These are phyloP conservation scores for Megaceryle maxima DNA, from an alignment of 2,113 vertebrate genomes.

Conservation along the genomic window DNA sequence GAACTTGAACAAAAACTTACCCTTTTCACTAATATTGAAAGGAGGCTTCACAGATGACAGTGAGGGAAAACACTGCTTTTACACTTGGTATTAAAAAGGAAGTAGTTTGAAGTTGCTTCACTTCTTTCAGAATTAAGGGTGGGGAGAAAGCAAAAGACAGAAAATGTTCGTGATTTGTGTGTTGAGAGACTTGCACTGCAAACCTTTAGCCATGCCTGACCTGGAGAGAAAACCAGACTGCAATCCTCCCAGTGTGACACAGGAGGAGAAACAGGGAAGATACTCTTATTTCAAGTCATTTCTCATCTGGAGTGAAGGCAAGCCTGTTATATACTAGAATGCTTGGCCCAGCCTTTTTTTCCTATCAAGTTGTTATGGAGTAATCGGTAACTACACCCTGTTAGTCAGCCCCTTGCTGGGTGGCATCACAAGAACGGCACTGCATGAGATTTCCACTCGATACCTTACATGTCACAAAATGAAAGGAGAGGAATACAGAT, in stretches of 20 bases:
- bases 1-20: neutral
- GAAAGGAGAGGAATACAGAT: neutral
- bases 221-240: neutral
- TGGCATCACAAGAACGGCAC: neutral
- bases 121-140: neutral
- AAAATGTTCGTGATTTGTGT: neutral
- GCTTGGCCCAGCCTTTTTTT: neutral
- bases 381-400: neutral
- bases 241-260: neutral
- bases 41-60: neutral
- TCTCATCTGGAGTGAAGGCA: neutral
- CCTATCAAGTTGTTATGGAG: neutral
- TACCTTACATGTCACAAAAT: neutral
- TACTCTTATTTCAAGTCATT: neutral
- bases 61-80: neutral
- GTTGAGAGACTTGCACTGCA: neutral
- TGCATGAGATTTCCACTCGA: neutral
- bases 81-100: neutral
- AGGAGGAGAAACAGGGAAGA: neutral
- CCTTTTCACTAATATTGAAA: neutral
- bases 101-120: neutral
- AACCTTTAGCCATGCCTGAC: neutral
- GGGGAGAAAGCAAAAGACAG: neutral
- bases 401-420: neutral
- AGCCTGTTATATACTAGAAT: neutral